Conservation (phyloP, 2,888 invertebrate genomes). For the Plagiodera versicolora region DNA sequence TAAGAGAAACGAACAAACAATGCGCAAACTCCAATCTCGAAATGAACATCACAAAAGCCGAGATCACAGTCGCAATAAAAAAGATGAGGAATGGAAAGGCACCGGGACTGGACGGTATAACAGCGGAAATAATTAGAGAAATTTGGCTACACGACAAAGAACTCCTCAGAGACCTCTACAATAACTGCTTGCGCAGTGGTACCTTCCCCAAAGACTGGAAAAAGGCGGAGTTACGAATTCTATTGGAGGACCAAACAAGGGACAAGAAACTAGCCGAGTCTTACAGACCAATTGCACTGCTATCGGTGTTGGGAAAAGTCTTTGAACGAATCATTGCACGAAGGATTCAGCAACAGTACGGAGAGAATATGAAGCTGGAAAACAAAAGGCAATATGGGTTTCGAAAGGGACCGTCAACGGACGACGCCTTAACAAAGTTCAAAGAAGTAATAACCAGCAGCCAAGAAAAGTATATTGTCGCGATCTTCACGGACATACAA, state of each 20-base stretch:
- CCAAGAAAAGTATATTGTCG: neutral
- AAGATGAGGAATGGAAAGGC: conserved; percentile 10
- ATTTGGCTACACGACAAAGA: neutral
- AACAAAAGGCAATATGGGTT: conserved; percentile 11
- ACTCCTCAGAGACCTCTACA: neutral
- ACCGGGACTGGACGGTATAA: conserved; percentile 7
- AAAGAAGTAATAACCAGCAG: neutral
- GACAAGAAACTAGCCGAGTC: conserved; percentile 7
- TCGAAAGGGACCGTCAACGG: conserved; percentile 13
- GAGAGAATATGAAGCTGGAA: too few species aligned
- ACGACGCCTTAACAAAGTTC: conserved; percentile 1
- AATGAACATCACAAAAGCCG: neutral
- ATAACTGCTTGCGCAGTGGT: conserved; percentile 6
- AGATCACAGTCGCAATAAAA: neutral
- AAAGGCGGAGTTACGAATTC: conserved; percentile 3
- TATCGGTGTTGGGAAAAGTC: conserved; percentile 1
- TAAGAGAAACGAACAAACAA: neutral
- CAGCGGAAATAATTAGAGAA: conserved; percentile 1
- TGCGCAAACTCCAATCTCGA: neutral
- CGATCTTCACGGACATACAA: conserved; percentile 8
- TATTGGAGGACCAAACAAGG: conserved; percentile 7
- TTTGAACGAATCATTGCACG: neutral
- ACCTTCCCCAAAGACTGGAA: conserved; percentile 4
- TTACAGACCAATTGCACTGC: neutral
- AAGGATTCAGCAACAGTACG: neutral